phyloP scores from a whole-genome alignment of 2,888 invertebrate genomes.

The Entomobrya multifasciata region DNA sequence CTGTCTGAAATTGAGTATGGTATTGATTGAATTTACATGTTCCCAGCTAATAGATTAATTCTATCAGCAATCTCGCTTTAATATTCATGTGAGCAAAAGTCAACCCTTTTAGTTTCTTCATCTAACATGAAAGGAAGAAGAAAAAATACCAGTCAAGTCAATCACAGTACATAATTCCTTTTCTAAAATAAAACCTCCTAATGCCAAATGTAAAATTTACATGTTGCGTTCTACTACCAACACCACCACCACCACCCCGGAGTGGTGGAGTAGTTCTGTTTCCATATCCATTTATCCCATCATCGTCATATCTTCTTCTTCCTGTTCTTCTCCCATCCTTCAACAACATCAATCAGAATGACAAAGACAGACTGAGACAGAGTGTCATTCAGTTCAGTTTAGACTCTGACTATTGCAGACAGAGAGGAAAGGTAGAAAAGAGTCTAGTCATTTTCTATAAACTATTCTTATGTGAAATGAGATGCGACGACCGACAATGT shows the following conservation, averaged over 20 bases:
- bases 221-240: too few species aligned
- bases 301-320: not conserved
- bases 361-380: not conserved
- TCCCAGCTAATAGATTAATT: not conserved
- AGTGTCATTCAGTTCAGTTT: not conserved
- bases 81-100: too few species aligned
- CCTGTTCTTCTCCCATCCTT: not conserved
- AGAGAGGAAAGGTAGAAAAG: not conserved
- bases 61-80: not conserved
- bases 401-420: not conserved
- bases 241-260: too few species aligned
- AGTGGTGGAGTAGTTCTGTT: not conserved
- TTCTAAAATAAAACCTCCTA: not conserved
- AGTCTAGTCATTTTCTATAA: not conserved
- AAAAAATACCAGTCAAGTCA: too few species aligned
- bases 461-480: not conserved
- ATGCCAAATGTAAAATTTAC: not conserved
- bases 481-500: not conserved
- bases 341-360: conserved; percentile 17
- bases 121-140: too few species aligned
- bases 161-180: not conserved
- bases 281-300: not conserved
- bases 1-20: not conserved
- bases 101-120: too few species aligned
- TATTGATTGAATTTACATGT: not conserved